A percentile compares a stretch with the other conserved stretches of the same genome.
Evolutionary conservation across 2,113 vertebrate species (phyloP).

Genomic region (Camelus dromedarius): DNA sequence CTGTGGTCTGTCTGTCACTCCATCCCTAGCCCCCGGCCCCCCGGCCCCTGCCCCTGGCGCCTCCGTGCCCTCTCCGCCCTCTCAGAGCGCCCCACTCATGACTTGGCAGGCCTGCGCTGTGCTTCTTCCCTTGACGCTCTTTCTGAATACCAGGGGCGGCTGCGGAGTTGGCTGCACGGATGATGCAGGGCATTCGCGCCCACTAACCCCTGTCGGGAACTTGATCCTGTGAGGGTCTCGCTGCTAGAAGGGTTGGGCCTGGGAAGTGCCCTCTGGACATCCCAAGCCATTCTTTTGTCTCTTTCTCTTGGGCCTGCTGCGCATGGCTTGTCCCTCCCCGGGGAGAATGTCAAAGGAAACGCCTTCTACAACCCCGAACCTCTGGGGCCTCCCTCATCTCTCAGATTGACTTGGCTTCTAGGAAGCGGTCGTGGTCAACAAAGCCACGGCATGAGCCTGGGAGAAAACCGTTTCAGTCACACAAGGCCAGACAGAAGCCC

Average conservation of each 20-base stretch:
- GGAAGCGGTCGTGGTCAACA: constrained; percentile 84
- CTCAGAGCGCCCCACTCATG: fast-evolving
- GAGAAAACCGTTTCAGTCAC: constrained; percentile 78
- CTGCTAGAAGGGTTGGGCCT: background rate
- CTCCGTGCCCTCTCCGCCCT: background rate
- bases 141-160: background rate
- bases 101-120: background rate
- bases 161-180: background rate
- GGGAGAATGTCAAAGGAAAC: constrained; percentile 80
- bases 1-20: background rate
- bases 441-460: constrained; percentile 80
- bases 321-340: constrained; percentile 48
- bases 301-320: constrained; percentile 36
- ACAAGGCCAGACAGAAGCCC: constrained; percentile 73
- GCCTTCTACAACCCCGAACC: constrained; percentile 84
- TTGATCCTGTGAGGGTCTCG: background rate
- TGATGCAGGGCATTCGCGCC: constrained; percentile 6
- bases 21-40: too few species aligned
- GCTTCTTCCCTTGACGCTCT: background rate
- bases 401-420: constrained; percentile 86
- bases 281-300: background rate
- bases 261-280: background rate
- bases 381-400: constrained; percentile 86
- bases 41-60: fast-evolving
- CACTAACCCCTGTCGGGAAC: background rate